Percentiles rank a stretch among this genome's conserved stretches.
phyloP scores from a whole-genome alignment of 1,140 invertebrate genomes.

The Trialeurodes vaporariorum region DNA sequence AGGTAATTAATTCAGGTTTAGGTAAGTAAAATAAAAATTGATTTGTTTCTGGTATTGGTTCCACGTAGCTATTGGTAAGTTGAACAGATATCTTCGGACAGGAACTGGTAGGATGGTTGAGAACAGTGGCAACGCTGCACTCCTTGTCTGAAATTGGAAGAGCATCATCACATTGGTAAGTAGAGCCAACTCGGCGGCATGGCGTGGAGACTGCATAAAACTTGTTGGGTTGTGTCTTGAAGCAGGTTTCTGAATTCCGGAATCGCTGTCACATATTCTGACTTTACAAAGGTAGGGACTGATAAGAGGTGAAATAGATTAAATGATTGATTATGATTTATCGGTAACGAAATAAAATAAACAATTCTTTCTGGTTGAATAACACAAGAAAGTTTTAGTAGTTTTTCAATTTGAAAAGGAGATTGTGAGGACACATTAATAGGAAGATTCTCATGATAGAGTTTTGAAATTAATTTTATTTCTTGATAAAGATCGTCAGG shows the following conservation, averaged over 20 bases:
- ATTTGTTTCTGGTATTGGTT: background rate
- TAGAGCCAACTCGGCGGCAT: background rate
- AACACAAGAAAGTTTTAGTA: background rate
- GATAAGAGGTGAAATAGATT: background rate
- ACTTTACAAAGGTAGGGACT: background rate
- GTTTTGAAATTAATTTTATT: background rate
- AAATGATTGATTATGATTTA: background rate
- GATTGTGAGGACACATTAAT: background rate
- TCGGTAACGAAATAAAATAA: background rate
- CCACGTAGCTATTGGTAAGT: background rate
- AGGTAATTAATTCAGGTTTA: background rate
- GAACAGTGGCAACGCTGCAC: background rate
- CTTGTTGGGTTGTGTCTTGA: background rate
- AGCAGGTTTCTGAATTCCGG: background rate
- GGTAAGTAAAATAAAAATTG: background rate
- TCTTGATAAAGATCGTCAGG: background rate
- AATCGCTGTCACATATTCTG: background rate
- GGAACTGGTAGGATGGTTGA: background rate
- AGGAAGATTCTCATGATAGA: background rate
- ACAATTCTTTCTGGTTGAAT: background rate
- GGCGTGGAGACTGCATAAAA: background rate
- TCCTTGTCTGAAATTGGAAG: background rate
- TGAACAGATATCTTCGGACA: background rate
- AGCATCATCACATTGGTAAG: background rate
- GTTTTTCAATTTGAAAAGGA: background rate